Evolutionary conservation across 2,888 invertebrate species (phyloP).

Genomic region (Timema cristinae): DNA sequence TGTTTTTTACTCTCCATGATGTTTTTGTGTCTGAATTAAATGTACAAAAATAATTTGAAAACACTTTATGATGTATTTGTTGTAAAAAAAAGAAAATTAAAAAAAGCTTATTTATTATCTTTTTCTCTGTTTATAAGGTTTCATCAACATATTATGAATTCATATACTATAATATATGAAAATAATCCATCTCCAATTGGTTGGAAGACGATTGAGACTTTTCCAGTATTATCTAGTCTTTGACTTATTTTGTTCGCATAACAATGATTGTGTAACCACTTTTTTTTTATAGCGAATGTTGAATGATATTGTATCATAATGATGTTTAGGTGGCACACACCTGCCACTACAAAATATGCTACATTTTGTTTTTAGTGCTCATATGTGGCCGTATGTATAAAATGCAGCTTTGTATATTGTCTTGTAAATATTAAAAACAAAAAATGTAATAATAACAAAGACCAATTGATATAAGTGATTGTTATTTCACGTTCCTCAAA

Average conservation of each 20-base stretch:
- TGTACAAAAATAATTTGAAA: too few species aligned
- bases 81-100: slow-evolving; percentile 20
- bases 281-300: slow-evolving; percentile 31
- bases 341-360: slow-evolving; percentile 22
- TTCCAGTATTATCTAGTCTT: slow-evolving; percentile 35
- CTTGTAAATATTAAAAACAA: slow-evolving; percentile 30
- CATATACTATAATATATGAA: slow-evolving; percentile 24
- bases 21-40: too few species aligned
- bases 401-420: slow-evolving; percentile 32
- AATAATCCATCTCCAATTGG: slow-evolving; percentile 18
- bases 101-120: slow-evolving; percentile 29
- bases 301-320: slow-evolving; percentile 31
- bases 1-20: too few species aligned
- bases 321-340: slow-evolving; percentile 26
- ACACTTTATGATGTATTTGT: slow-evolving; percentile 28
- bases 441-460: slow-evolving; percentile 30
- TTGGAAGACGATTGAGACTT: slow-evolving; percentile 21
- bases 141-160: slow-evolving; percentile 29
- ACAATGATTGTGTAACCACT: slow-evolving; percentile 31
- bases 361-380: slow-evolving; percentile 27
- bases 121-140: slow-evolving; percentile 27
- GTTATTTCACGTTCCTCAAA: too few species aligned
- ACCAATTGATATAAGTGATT: too few species aligned
- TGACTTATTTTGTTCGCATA: slow-evolving; percentile 30
- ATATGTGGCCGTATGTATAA: slow-evolving; percentile 24